Evolutionary conservation across 2,888 invertebrate species (phyloP), one percentile per base, ranked within the genome.

Genomic region (Limnephilus auricula): DNA sequence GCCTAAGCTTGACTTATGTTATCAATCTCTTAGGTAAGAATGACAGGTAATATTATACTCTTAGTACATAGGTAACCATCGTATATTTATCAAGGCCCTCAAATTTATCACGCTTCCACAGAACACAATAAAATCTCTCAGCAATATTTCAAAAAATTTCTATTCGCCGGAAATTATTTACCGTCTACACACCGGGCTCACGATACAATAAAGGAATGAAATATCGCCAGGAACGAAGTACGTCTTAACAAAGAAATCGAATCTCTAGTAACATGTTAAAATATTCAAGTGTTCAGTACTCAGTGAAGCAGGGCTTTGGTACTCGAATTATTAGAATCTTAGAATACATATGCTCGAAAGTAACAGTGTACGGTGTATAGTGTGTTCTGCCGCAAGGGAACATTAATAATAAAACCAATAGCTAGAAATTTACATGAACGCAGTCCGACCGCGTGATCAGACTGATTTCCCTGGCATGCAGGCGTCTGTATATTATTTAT

Each of bases 341-440:
- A 34, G 34, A 34, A 82, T 82, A 34, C 25, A 82, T n/a, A 34
- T 82, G 25, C 34, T 80, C 32, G 34, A 37, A 37, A n/a, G 65
- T 86, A n/a, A 12, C 18, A 13, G 31, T 50, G 65, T 65, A 65
- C 5, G 50, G 31, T 30, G 4, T 18, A 32, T 50, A 65, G 86
- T 50, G 4, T 86, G 50, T 32, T 88, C 80, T 18, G 80, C 80
- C 89, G 79, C 40, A 10, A 45, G 89, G 89, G 45, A 89, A 89
- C 89, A 89, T 89, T 89, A 89, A 89, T 89, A 89, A 89, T 80
- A 80, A 32, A 89, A 45, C 89, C 89, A 45, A 89, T 89, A 40
- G 80, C 80, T 40, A 80, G 89, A 87, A 78, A 89, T 89, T 80
- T 89, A 89, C 89, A 80, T 89, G 80, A 89, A 89, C 89, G 31